These are phyloP conservation scores for Promerops cafer DNA, from an alignment of 2,113 vertebrate genomes.

Conservation along the genomic window DNA sequence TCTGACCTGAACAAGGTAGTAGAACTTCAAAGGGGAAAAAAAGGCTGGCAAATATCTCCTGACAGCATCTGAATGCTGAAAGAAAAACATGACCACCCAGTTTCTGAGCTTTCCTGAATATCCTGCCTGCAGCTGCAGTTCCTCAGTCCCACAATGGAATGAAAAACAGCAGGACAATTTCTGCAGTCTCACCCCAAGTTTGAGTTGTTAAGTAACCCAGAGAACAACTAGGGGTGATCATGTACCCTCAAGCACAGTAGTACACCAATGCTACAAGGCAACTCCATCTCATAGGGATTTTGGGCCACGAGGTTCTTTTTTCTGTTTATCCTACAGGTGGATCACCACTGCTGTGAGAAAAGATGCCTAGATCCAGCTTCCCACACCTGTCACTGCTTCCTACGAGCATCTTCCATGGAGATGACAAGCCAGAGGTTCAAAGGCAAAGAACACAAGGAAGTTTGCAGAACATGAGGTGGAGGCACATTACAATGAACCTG, in stretches of 20 bases:
- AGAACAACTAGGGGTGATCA: neutral
- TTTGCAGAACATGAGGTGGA: neutral
- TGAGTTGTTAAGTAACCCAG: neutral
- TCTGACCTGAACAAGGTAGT: neutral
- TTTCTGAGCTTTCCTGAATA: neutral
- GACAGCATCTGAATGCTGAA: neutral
- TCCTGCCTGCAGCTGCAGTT: neutral
- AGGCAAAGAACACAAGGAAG: neutral
- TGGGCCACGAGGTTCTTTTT: neutral
- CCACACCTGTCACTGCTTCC: neutral
- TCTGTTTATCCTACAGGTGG: neutral
- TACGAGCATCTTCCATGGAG: rapidly evolving
- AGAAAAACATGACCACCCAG: neutral
- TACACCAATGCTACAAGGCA: neutral
- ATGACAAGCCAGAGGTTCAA: neutral
- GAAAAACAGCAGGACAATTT: neutral
- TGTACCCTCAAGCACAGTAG: neutral
- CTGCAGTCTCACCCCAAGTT: neutral
- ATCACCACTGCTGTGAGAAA: neutral
- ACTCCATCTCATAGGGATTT: neutral
- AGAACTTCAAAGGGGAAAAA: neutral
- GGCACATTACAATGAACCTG: neutral
- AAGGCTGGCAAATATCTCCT: neutral
- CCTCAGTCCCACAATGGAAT: neutral
- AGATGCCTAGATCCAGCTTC: neutral